A percentile compares a stretch with the other conserved stretches of the same genome.
phyloP scores from a whole-genome alignment of 2,113 vertebrate species.

The Phocoena sinus region DNA sequence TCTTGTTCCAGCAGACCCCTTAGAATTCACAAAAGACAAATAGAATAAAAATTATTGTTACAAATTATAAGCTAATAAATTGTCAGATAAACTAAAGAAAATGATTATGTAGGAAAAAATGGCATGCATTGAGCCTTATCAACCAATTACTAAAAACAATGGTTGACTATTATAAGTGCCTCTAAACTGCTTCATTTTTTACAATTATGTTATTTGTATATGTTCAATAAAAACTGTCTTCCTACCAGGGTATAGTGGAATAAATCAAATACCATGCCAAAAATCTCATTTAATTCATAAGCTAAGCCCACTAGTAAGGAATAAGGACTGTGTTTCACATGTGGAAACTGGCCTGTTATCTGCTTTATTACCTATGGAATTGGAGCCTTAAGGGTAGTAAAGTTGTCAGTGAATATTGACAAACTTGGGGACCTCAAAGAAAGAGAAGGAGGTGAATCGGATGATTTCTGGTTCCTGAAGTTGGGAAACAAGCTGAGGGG shows the following conservation, averaged over 20 bases:
- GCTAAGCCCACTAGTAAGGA: neutral
- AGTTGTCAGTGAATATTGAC: neutral
- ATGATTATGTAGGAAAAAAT: neutral
- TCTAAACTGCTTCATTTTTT: neutral
- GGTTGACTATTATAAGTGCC: neutral
- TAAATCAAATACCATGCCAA: neutral
- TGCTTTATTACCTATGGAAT: neutral
- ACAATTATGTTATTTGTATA: neutral
- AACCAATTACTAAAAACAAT: neutral
- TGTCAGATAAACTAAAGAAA: neutral
- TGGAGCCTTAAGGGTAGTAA: neutral
- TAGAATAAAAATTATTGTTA: neutral
- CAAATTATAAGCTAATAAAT: neutral
- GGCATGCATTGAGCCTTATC: neutral
- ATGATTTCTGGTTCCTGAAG: slow-evolving; percentile 19
- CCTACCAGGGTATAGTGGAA: neutral
- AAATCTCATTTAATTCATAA: neutral
- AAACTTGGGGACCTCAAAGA: neutral
- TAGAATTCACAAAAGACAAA: neutral
- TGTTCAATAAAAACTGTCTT: neutral
- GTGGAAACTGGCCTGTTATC: neutral
- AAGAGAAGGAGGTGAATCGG: neutral
- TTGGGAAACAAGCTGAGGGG: slow-evolving; percentile 5
- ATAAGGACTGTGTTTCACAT: neutral
- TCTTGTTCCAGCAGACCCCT: neutral